phyloP scores from a whole-genome alignment of 2,113 vertebrate species.

The Narcine bancroftii region DNA sequence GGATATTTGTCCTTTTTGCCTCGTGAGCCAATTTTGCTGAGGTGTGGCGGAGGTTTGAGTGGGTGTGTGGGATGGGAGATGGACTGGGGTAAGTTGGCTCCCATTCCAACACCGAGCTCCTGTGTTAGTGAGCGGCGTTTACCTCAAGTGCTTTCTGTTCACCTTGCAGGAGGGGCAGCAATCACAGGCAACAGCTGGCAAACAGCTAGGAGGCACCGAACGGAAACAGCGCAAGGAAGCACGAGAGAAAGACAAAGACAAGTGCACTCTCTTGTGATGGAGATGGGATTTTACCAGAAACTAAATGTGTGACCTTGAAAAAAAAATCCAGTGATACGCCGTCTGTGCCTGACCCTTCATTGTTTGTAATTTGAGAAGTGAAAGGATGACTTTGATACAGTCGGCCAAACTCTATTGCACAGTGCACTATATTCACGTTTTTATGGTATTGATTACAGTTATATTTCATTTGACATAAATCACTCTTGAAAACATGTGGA shows the following conservation, averaged over 20 bases:
- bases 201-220: slow-evolving; percentile 68
- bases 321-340: slow-evolving; percentile 72
- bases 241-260: slow-evolving; percentile 78
- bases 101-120: neutral
- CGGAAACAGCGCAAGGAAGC: slow-evolving; percentile 75
- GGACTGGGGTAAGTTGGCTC: neutral
- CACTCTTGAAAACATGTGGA: slow-evolving; percentile 44
- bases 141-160: slow-evolving; percentile 33
- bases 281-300: slow-evolving; percentile 49
- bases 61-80: neutral
- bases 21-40: neutral
- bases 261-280: slow-evolving; percentile 87
- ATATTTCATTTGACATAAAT: slow-evolving; percentile 53
- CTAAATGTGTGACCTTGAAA: slow-evolving; percentile 49
- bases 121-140: neutral
- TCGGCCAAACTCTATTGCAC: slow-evolving; percentile 67
- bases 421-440: slow-evolving; percentile 61
- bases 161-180: slow-evolving; percentile 50
- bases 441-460: slow-evolving; percentile 57
- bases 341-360: slow-evolving; percentile 82
- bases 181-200: slow-evolving; percentile 53
- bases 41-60: neutral
- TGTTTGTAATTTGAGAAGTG: slow-evolving; percentile 57
- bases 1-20: neutral
- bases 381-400: slow-evolving; percentile 66